Conservation (phyloP, 2,888 invertebrate species). For the Xylocampa areola region DNA sequence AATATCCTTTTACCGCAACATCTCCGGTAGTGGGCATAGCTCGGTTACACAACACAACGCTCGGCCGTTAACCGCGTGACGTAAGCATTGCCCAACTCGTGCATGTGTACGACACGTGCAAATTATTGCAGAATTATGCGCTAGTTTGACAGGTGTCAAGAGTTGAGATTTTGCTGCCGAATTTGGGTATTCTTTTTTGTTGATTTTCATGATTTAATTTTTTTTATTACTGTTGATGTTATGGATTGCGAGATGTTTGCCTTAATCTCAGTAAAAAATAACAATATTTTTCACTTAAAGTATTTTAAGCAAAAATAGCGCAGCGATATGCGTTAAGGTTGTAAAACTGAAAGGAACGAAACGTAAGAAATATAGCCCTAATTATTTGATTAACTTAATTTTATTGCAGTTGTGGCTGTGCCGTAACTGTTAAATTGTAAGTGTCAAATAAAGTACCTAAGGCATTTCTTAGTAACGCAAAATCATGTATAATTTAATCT, state of each 20-base stretch:
- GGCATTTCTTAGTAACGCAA: background rate
- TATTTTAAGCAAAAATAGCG: no score
- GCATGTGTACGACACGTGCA: conserved; percentile 19
- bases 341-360: no score
- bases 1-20: conserved; percentile 42
- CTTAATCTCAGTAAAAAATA: no score
- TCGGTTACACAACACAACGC: conserved; percentile 17
- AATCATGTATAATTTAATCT: conserved; percentile 16
- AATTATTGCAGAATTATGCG: conserved; percentile 37
- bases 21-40: conserved; percentile 42
- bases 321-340: no score
- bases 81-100: conserved; percentile 31
- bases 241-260: no score
- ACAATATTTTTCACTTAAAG: no score
- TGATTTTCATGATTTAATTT: background rate
- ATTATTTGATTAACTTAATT: background rate
- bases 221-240: no score
- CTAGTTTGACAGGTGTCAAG: background rate
- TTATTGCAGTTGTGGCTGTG: background rate
- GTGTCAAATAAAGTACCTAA: background rate
- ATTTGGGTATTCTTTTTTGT: background rate
- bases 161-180: background rate
- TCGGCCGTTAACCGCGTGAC: conserved; percentile 31
- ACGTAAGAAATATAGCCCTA: background rate
- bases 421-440: background rate